Evolutionary conservation across 2,888 invertebrate species (phyloP).

Genomic region (Neoaliturus tenellus): DNA sequence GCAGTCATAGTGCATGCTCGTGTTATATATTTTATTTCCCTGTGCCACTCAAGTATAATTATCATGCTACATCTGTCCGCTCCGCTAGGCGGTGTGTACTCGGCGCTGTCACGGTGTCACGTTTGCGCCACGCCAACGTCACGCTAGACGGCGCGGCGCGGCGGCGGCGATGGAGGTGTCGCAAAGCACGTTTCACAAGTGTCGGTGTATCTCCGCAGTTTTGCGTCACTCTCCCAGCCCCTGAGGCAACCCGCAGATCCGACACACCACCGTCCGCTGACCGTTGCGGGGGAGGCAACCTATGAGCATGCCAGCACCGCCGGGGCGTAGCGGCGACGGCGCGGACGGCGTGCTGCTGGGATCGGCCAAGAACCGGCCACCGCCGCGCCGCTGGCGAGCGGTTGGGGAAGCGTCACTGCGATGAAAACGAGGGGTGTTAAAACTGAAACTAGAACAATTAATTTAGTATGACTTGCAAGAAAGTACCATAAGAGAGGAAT

Average conservation of each 20-base stretch:
- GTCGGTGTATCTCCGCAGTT: constrained; percentile 32
- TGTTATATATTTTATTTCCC: no score
- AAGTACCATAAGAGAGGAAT: no score
- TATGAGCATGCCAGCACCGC: no score
- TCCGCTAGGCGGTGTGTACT: not conserved
- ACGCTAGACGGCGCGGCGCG: not conserved
- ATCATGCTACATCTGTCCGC: no score
- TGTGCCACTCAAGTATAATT: no score
- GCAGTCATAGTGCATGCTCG: no score
- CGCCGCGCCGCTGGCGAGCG: not conserved
- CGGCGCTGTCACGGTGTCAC: not conserved
- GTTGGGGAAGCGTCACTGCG: no score
- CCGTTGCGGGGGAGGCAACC: not conserved
- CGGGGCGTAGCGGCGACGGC: not conserved
- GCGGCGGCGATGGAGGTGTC: not conserved
- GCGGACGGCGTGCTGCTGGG: not conserved
- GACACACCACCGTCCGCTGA: not conserved
- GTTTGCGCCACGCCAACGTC: not conserved
- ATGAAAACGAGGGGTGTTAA: no score
- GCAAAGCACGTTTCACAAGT: not conserved
- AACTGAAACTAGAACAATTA: no score
- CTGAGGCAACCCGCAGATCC: constrained; percentile 34
- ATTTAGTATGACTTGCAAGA: no score
- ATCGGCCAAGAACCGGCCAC: not conserved
- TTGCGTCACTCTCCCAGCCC: constrained; percentile 47